Conservation (phyloP, 2,797 vertebrate species). For the Acipenser transmontanus region DNA sequence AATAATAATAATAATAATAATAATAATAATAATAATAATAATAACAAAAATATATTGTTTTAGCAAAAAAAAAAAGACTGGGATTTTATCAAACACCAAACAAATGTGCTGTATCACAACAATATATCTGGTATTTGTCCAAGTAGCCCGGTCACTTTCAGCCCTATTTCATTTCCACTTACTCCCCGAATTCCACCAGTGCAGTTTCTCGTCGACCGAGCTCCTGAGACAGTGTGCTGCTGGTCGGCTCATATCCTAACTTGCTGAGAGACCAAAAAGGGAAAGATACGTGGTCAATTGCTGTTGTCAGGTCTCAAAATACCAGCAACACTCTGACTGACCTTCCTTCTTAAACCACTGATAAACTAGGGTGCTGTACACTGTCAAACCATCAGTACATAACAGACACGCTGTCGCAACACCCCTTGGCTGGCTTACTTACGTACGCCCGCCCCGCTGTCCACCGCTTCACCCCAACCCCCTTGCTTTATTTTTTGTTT, state of each 20-base stretch:
- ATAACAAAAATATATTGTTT: too few species aligned
- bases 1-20: too few species aligned
- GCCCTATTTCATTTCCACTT: too few species aligned
- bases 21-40: too few species aligned
- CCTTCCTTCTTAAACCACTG: slow-evolving; percentile 50
- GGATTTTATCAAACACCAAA: too few species aligned
- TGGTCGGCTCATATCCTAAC: slow-evolving; percentile 25
- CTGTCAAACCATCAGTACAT: slow-evolving; percentile 40
- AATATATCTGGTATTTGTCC: too few species aligned
- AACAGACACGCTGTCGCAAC: slow-evolving; percentile 25
- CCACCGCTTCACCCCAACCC: slow-evolving; percentile 18
- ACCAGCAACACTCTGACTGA: slow-evolving; percentile 56
- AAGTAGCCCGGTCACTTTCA: too few species aligned
- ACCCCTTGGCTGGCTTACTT: slow-evolving; percentile 1
- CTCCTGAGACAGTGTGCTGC: neutral
- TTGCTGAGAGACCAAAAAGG: slow-evolving; percentile 54
- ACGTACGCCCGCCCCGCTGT: slow-evolving; percentile 4
- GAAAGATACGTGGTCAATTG: slow-evolving; percentile 59
- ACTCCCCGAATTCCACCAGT: too few species aligned
- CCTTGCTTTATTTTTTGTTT: slow-evolving; percentile 36
- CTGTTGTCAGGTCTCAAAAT: slow-evolving; percentile 60
- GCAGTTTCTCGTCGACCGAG: too few species aligned
- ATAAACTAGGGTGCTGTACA: slow-evolving; percentile 39
- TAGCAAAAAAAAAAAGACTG: too few species aligned
- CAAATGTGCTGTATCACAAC: too few species aligned